A percentile compares a stretch with the other conserved stretches of the same genome.
Conservation (phyloP, 2,888 invertebrate species). For the Ophioninae sp. region DNA sequence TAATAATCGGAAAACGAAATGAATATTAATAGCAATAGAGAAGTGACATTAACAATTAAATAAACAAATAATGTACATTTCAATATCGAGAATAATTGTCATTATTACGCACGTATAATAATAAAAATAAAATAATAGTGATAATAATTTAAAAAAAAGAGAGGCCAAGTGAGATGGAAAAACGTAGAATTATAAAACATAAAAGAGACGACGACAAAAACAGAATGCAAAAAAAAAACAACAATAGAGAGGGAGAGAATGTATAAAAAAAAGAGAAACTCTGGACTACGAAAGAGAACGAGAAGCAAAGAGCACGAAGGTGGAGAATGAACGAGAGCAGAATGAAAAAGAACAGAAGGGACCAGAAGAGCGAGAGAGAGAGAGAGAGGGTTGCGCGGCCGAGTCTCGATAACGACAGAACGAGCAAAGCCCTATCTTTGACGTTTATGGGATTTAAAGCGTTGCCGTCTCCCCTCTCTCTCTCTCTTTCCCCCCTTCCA, state of each 20-base stretch:
- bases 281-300: not conserved
- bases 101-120: not conserved
- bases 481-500: not conserved
- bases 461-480: conserved; percentile 36
- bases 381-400: conserved; percentile 16
- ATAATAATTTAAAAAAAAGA: too few relatives aligned
- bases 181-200: too few relatives aligned
- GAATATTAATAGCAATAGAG: too few relatives aligned
- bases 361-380: conserved; percentile 5
- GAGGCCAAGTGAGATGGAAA: too few relatives aligned
- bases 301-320: conserved; percentile 12
- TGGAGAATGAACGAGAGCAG: not conserved
- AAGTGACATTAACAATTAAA: too few relatives aligned
- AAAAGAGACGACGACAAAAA: too few relatives aligned
- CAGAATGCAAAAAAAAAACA: too few relatives aligned
- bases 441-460: conserved; percentile 63
- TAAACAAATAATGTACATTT: too few relatives aligned
- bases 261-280: too few relatives aligned
- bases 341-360: conserved; percentile 10
- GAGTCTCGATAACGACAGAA: conserved; percentile 53
- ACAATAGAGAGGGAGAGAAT: too few relatives aligned
- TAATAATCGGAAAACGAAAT: too few relatives aligned
- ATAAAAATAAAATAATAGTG: not conserved
- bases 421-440: conserved; percentile 60
- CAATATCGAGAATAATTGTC: too few relatives aligned